phyloP scores from a whole-genome alignment of 2,113 vertebrate genomes.

The Cichladusa arquata region DNA sequence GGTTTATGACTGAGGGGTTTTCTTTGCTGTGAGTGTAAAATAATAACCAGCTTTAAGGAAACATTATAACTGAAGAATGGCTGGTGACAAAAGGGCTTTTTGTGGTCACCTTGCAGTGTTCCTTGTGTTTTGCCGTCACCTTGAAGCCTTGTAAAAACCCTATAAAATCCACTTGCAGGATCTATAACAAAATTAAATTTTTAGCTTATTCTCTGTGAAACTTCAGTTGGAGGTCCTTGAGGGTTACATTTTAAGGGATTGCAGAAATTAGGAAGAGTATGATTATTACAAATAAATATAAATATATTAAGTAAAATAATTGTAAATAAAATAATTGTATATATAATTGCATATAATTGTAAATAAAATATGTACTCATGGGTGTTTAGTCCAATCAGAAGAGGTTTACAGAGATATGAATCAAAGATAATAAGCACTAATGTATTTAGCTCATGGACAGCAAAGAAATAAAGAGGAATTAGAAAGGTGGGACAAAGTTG shows the following conservation, averaged over 20 bases:
- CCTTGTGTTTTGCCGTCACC: too few relatives aligned
- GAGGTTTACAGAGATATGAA: not conserved
- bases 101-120: not conserved
- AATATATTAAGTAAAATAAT: not conserved
- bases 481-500: not conserved
- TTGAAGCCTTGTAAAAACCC: not conserved
- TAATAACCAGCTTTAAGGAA: not conserved
- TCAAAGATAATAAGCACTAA: not conserved
- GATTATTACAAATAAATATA: not conserved
- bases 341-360: not conserved
- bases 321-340: not conserved
- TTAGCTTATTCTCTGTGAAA: not conserved
- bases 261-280: not conserved
- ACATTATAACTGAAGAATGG: not conserved
- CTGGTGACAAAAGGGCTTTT: not conserved
- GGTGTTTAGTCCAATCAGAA: not conserved
- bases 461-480: not conserved
- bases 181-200: not conserved
- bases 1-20: not conserved
- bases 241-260: not conserved
- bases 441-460: not conserved
- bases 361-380: not conserved
- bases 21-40: not conserved
- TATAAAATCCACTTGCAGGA: not conserved
- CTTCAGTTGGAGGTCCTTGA: not conserved